A percentile compares a stretch with the other conserved stretches of the same genome.
Evolutionary conservation across 2,113 vertebrate species (phyloP).

Genomic region (Synchiropus splendidus): DNA sequence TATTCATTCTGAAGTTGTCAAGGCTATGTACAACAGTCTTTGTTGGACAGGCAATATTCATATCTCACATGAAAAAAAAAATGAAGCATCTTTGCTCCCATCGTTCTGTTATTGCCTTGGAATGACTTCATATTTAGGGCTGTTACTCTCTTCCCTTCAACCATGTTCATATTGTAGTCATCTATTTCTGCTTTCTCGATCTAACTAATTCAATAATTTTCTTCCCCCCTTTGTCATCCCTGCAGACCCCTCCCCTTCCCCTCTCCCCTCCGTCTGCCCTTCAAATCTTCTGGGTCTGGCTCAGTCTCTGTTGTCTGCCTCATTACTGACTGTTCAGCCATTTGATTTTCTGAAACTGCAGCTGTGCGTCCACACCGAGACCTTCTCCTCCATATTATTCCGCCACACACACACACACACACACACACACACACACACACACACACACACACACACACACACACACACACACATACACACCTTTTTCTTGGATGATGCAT

Average conservation of each 20-base stretch:
- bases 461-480: slow-evolving; percentile 34
- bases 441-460: slow-evolving; percentile 6
- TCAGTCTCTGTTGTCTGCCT: slow-evolving; percentile 66
- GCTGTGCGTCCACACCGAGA: slow-evolving; percentile 37
- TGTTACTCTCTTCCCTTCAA: slow-evolving; percentile 10
- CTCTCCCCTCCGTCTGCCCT: slow-evolving; percentile 66
- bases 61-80: too few species aligned
- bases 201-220: slow-evolving; percentile 53
- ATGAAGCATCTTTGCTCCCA: too few species aligned
- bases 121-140: slow-evolving; percentile 30
- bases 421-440: slow-evolving; percentile 8
- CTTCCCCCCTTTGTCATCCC: slow-evolving; percentile 27
- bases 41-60: too few species aligned
- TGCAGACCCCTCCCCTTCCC: slow-evolving; percentile 11
- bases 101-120: slow-evolving; percentile 7
- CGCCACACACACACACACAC: slow-evolving; percentile 15
- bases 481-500: neutral
- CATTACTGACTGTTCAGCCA: slow-evolving; percentile 62
- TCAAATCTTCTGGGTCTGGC: slow-evolving; percentile 77
- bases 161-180: slow-evolving; percentile 32
- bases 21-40: too few species aligned
- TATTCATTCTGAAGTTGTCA: too few species aligned
- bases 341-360: slow-evolving; percentile 72
- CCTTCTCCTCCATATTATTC: slow-evolving; percentile 31
- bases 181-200: slow-evolving; percentile 43